Base-by-base conservation (phyloP, 2,113 vertebrate genomes). In the Callospermophilus lateralis region DNA sequence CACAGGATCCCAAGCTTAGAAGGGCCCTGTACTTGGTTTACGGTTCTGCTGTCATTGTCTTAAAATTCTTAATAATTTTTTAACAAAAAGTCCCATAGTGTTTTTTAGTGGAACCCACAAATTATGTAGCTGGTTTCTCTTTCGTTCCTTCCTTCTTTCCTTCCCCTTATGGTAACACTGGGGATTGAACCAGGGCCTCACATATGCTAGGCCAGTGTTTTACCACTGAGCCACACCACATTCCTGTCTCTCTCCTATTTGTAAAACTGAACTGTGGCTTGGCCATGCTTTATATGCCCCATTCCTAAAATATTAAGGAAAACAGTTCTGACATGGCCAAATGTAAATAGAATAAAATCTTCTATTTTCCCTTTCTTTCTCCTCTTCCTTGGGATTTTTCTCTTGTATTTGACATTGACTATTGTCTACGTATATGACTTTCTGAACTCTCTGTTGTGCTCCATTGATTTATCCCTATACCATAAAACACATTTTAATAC, bases 31-130 rank as follows among this genome's bases (percentile, higher is more conserved):
- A 55, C 9, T 79, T 87, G 30, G 4, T 61, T 48, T 83, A 53
- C 78, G 73, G 34, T 32, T 89, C 78, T 34, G 4, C 20, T 26
- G 42, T 65, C 11, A 9, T 37, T 16, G 1, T 80, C 55, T 93
- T 68, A 8, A 92, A 91, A 90, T 74, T 76, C 65, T 85, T 80
- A 88, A 67, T 13, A 39, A 45, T 16, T 76, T 93, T 79, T 91
- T 3, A 55, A 94, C 30, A 85, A 70, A 4, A 76, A 32, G 8
- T 3, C 19, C 53, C 30, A 19, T 3, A 30, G 53, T 90, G 74
- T 94, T 79, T 74, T 79, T 32, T 24, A 9, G 10, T 13, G 55
- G 48, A 2, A 34, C 83, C 84, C 67, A 51, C 37, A 39, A 84
- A 73, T 58, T 80, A n/a, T 15, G 4, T 42, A 65, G 30, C 42